Evolutionary conservation across 2,888 invertebrate species (phyloP).

Genomic region (Chrysotoxum bicinctum): DNA sequence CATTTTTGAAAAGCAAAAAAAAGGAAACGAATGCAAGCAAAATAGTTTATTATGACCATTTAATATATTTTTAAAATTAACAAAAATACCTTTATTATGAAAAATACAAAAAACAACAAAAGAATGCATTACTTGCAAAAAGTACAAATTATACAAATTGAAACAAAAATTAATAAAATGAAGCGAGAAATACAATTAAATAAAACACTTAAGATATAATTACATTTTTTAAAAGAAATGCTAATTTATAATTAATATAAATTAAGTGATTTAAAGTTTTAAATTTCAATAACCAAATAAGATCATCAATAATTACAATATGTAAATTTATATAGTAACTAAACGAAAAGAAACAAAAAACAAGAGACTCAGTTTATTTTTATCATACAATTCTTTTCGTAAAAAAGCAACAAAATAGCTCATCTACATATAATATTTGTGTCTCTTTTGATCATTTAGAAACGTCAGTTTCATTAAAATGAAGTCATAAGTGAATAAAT

Average conservation of each 20-base stretch:
- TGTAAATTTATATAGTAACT: conserved; percentile 17
- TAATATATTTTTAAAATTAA: conserved; percentile 58
- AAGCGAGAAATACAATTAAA: conserved; percentile 20
- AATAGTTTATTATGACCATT: conserved; percentile 51
- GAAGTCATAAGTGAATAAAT: conserved; percentile 63
- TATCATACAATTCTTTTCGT: neutral
- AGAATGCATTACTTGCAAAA: conserved; percentile 68
- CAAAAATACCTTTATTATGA: conserved; percentile 59
- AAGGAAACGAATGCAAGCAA: conserved; percentile 39
- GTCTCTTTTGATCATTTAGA: conserved; percentile 26
- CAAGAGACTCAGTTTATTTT: conserved; percentile 24
- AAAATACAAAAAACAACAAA: conserved; percentile 37
- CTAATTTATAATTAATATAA: conserved; percentile 62
- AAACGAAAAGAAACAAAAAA: neutral
- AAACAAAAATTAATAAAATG: conserved; percentile 50
- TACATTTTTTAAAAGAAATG: conserved; percentile 45
- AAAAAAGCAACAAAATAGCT: conserved; percentile 17
- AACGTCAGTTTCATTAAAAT: conserved; percentile 17
- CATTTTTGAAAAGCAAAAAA: conserved; percentile 23
- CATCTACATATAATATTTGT: neutral
- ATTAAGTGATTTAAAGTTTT: conserved; percentile 52
- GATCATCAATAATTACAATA: conserved; percentile 52
- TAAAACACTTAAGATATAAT: conserved; percentile 56
- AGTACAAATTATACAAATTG: conserved; percentile 73
- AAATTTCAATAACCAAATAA: conserved; percentile 62